phyloP scores from a whole-genome alignment of 2,797 vertebrate genomes.

The Vireo griseus region DNA sequence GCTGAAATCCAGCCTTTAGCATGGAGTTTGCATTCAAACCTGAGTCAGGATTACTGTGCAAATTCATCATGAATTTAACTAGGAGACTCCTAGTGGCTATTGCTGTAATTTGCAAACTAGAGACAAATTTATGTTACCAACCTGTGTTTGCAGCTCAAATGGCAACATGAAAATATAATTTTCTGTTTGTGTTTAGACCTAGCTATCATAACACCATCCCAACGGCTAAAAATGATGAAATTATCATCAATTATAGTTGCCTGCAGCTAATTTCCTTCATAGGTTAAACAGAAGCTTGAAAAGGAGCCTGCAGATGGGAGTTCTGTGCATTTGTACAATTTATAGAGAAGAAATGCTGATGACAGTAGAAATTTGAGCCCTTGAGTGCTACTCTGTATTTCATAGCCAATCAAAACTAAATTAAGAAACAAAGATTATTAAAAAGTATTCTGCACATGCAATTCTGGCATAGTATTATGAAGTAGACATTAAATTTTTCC shows the following conservation, averaged over 20 bases:
- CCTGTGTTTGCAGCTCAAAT: background rate
- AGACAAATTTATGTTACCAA: background rate
- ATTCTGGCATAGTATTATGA: slow-evolving; percentile 70
- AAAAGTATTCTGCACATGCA: slow-evolving; percentile 73
- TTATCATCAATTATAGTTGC: slow-evolving; percentile 48
- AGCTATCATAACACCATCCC: background rate
- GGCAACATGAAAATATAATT: background rate
- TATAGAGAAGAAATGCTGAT: slow-evolving; percentile 80
- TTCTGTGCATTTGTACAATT: slow-evolving; percentile 64
- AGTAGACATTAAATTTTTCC: slow-evolving; percentile 72
- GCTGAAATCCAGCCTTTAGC: background rate
- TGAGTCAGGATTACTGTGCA: background rate
- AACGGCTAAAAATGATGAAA: slow-evolving; percentile 47
- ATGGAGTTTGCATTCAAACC: background rate
- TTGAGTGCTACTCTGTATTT: slow-evolving; percentile 77
- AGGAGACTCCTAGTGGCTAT: slow-evolving; percentile 13
- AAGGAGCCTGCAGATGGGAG: slow-evolving; percentile 46
- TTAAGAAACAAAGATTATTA: slow-evolving; percentile 85
- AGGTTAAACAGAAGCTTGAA: slow-evolving; percentile 60
- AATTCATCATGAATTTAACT: background rate
- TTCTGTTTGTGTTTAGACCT: slow-evolving; percentile 43
- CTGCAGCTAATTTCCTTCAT: slow-evolving; percentile 42
- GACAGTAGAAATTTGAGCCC: slow-evolving; percentile 77
- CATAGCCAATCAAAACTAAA: slow-evolving; percentile 84
- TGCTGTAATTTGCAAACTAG: background rate